Evolutionary conservation across 2,113 vertebrate genomes (phyloP).

Genomic region (Ancistrus triradiatus): DNA sequence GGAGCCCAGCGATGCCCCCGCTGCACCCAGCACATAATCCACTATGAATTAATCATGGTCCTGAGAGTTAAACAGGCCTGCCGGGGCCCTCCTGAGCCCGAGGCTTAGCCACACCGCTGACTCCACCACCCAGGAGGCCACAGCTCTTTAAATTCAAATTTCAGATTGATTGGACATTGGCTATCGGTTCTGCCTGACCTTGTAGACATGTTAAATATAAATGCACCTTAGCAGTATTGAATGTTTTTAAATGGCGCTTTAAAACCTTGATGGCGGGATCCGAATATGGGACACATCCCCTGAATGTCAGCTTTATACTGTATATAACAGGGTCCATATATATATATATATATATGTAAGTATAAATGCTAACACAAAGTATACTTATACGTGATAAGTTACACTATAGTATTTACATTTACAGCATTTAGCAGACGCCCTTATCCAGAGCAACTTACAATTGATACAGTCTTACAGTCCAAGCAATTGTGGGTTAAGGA

Average conservation of each 20-base stretch:
- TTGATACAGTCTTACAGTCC: too few relatives aligned
- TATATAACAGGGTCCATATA: too few relatives aligned
- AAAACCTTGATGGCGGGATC: constrained; percentile 59
- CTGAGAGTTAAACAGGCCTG: constrained; percentile 71
- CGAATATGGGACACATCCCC: constrained; percentile 45
- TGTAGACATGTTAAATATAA: constrained; percentile 66
- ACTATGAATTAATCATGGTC: constrained; percentile 75
- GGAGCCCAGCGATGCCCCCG: constrained; percentile 54
- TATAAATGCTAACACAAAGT: too few relatives aligned
- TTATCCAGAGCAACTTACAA: too few relatives aligned
- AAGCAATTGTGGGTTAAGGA: too few relatives aligned
- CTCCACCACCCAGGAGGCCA: constrained; percentile 56
- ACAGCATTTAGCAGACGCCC: too few relatives aligned
- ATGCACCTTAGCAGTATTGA: constrained; percentile 58
- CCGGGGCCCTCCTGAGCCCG: constrained; percentile 57
- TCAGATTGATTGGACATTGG: constrained; percentile 72
- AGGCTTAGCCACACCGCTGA: constrained; percentile 61
- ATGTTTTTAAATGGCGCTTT: constrained; percentile 65
- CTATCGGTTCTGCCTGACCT: constrained; percentile 69
- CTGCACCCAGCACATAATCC: constrained; percentile 68
- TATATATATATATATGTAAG: too few relatives aligned
- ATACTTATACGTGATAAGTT: too few relatives aligned
- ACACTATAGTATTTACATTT: too few relatives aligned
- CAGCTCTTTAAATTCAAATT: constrained; percentile 73
- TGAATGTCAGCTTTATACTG: constrained; percentile 29